Percentiles rank a stretch among this genome's conserved stretches.
These are phyloP conservation scores for Caenorhabditis uteleia DNA, from an alignment of 2,888 invertebrate species.

Conservation along the genomic window DNA sequence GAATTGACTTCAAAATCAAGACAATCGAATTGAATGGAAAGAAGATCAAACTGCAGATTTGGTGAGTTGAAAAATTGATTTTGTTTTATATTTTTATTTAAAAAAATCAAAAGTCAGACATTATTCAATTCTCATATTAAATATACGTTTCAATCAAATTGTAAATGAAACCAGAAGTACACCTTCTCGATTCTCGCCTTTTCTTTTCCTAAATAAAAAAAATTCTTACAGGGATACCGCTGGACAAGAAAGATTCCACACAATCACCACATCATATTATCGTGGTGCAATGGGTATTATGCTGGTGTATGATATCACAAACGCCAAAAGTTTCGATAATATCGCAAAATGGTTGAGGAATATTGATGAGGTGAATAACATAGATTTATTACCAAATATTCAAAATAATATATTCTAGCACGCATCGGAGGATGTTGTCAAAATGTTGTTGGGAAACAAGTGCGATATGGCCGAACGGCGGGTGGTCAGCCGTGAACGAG, in stretches of 20 bases:
- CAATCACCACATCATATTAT: conserved; percentile 97
- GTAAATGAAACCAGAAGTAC: too few species aligned
- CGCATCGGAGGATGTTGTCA: conserved; percentile 96
- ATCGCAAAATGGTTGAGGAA: conserved; percentile 99
- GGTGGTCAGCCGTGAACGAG: conserved; percentile 81
- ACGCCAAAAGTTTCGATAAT: conserved; percentile 97
- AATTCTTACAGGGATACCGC: conserved; percentile 85
- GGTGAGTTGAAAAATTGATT: conserved; percentile 66
- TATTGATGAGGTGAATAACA: conserved; percentile 82
- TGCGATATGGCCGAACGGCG: conserved; percentile 94
- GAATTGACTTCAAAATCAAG: conserved; percentile 74
- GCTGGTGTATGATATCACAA: conserved; percentile 87
- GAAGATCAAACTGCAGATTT: conserved; percentile 75
- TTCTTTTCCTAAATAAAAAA: not conserved
- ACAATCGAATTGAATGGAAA: conserved; percentile 74
- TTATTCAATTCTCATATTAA: not conserved
- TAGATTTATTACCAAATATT: not conserved
- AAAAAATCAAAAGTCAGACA: not conserved
- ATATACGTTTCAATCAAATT: too few species aligned
- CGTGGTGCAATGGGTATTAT: conserved; percentile 79
- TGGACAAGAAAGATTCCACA: conserved; percentile 95
- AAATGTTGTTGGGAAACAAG: conserved; percentile 97
- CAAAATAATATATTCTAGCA: conserved; percentile 70
- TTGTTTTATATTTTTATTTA: not conserved
- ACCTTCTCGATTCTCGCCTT: too few species aligned